A percentile compares a stretch with the other conserved stretches of the same genome.
phyloP scores from a whole-genome alignment of 2,888 invertebrate species.

The Drosophila neonasuta region DNA sequence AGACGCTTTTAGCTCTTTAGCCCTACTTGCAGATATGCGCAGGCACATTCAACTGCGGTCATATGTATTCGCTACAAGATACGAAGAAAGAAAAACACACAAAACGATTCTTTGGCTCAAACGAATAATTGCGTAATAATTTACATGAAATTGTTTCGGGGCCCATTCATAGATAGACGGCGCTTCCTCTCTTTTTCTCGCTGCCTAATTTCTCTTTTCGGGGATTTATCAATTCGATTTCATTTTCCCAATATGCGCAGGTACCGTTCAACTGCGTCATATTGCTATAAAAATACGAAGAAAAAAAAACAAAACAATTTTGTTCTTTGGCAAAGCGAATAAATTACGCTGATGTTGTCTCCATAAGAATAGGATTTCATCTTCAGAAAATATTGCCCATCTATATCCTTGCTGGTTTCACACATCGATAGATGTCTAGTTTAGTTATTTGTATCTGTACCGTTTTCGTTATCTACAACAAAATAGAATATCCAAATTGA shows the following conservation, averaged over 20 bases:
- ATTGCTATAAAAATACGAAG: constrained; percentile 67
- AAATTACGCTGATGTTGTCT: constrained; percentile 38
- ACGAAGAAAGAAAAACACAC: constrained; percentile 49
- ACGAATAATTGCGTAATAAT: constrained; percentile 33
- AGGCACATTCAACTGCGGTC: constrained; percentile 68
- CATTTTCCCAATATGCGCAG: constrained; percentile 55
- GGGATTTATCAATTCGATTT: constrained; percentile 10
- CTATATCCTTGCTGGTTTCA: constrained; percentile 28
- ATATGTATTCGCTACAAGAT: constrained; percentile 55
- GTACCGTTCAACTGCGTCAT: constrained; percentile 73
- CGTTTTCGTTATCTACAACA: constrained; percentile 35
- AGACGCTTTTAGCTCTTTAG: constrained; percentile 12
- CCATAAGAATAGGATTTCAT: constrained; percentile 15
- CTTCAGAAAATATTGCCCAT: constrained; percentile 31
- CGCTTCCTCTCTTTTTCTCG: constrained; percentile 20
- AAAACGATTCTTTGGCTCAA: constrained; percentile 44
- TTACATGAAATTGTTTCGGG: constrained; percentile 38
- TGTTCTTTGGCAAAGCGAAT: constrained; percentile 38
- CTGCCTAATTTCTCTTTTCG: constrained; percentile 23
- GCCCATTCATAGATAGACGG: constrained; percentile 12
- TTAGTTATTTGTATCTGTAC: constrained; percentile 12
- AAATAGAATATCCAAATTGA: constrained; percentile 48
- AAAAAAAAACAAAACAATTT: constrained; percentile 35
- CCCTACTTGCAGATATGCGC: constrained; percentile 43
- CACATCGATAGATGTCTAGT: constrained; percentile 21